phyloP scores from a whole-genome alignment of 2,113 vertebrate genomes.

The Xenopus borealis region DNA sequence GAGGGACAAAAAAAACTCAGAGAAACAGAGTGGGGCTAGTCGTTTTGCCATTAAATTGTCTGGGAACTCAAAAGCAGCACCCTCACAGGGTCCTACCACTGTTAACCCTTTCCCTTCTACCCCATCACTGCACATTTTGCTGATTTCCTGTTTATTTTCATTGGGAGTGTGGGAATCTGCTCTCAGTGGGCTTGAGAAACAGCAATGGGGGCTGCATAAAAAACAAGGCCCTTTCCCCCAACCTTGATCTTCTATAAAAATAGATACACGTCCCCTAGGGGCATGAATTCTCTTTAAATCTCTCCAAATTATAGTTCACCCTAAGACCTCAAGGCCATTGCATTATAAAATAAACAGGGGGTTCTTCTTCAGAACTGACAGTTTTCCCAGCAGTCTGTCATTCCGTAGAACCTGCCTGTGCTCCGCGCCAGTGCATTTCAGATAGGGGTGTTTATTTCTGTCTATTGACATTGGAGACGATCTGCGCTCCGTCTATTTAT shows the following conservation, averaged over 20 bases:
- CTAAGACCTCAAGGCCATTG: neutral
- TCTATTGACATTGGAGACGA: neutral
- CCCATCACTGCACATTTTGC: slow-evolving; percentile 8
- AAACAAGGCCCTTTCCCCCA: slow-evolving; percentile 13
- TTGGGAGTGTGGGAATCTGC: slow-evolving; percentile 40
- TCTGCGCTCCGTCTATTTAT: neutral
- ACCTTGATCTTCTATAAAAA: neutral
- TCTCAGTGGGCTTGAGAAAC: slow-evolving; percentile 25
- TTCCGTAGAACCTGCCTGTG: neutral
- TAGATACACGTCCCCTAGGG: neutral
- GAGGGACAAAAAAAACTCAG: slow-evolving; percentile 51
- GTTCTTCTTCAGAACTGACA: neutral
- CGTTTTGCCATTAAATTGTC: slow-evolving; percentile 58
- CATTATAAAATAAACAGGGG: neutral
- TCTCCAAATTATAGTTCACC: neutral
- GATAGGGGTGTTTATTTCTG: neutral
- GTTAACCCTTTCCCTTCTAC: slow-evolving; percentile 64
- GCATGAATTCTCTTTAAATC: slow-evolving; percentile 14
- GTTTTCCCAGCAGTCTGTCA: neutral
- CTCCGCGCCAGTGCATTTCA: neutral
- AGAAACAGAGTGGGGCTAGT: slow-evolving; percentile 48
- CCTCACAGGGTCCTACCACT: slow-evolving; percentile 64
- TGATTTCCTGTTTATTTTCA: slow-evolving; percentile 27
- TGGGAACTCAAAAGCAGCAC: slow-evolving; percentile 67
- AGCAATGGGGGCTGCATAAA: slow-evolving; percentile 6